Evolutionary conservation across 1,140 invertebrate genomes (phyloP).

Genomic region (Ptiloglossa arizonensis): DNA sequence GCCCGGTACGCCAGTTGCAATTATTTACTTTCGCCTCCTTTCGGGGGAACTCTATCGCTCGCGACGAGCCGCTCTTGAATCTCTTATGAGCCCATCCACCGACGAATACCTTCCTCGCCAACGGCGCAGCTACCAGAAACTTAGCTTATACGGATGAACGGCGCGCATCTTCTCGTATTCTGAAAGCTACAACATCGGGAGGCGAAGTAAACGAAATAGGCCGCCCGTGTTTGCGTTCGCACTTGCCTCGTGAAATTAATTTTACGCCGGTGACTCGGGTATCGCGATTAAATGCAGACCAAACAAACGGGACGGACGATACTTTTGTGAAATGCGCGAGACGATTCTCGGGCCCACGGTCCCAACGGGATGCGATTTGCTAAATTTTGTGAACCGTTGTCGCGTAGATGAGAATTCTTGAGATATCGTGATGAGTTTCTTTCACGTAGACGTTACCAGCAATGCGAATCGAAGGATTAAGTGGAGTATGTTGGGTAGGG

Average conservation of each 20-base stretch:
- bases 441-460: too few relatives aligned
- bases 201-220: not conserved
- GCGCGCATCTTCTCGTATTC: slow-evolving; percentile 25
- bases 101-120: slow-evolving; percentile 33
- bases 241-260: slow-evolving; percentile 15
- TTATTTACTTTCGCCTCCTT: slow-evolving; percentile 55
- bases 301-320: not conserved
- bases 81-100: slow-evolving; percentile 51
- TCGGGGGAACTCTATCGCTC: slow-evolving; percentile 61
- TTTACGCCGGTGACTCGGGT: not conserved
- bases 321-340: too few relatives aligned
- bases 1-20: slow-evolving; percentile 54
- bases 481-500: too few relatives aligned
- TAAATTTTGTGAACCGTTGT: too few relatives aligned
- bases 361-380: too few relatives aligned
- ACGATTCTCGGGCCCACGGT: too few relatives aligned
- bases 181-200: not conserved
- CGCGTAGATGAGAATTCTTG: too few relatives aligned
- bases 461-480: too few relatives aligned
- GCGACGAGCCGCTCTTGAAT: slow-evolving; percentile 59
- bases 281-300: not conserved
- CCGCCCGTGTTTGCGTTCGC: slow-evolving; percentile 1
- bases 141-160: slow-evolving; percentile 43
- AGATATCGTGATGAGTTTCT: too few relatives aligned
- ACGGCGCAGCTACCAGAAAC: slow-evolving; percentile 38